Base-by-base conservation (phyloP, 1,140 invertebrate genomes). In the Conus ventricosus region DNA sequence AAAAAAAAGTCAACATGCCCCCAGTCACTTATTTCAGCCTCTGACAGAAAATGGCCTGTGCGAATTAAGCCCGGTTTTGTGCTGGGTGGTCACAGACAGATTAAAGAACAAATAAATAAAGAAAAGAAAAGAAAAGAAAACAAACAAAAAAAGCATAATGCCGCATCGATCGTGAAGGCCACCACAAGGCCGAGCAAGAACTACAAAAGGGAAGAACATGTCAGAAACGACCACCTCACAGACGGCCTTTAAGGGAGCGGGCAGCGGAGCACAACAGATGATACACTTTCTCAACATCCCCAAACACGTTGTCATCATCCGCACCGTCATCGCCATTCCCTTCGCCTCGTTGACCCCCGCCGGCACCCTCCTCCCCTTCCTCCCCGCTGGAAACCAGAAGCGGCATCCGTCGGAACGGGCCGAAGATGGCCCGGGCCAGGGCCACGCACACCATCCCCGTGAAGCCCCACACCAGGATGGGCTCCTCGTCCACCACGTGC, bases 231-330 rank as follows among this genome's bases (percentile, higher is more conserved):
- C 39, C 71, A 75, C 76, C 25, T 51, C n/a, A 57, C n/a, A 57
- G 17, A 11, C 51, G 81, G 20, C 55, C 55, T 54, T n/a, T n/a
- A n/a, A 55, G 82, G 39, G 39, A 3, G 2, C 54, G 55, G 27
- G 23, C 25, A 27, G 55, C 57, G 6, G 53, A 54, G 55, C 82
- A 84, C 82, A 84, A 1, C 4, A 63, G 5, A 25, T 84, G 82
- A 67, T 84, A 84, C 55, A 10, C 10, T 5, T 10, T n/a, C 55
- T 27, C 57, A 3, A 60, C 5, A 54, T 84, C 82, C 8, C 82
- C 25, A n/a, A 84, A 84, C 54, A 84, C 82, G 57, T 84, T 84
- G 53, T n/a, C 53, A 54, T 84, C 57, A 27, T 63, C 82, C 23
- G 6, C 55, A 11, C 20, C 57, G n/a, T 84, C 82, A 13, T 27